Conservation (phyloP, 2,888 invertebrate species). For the Crossocerus cetratus region DNA sequence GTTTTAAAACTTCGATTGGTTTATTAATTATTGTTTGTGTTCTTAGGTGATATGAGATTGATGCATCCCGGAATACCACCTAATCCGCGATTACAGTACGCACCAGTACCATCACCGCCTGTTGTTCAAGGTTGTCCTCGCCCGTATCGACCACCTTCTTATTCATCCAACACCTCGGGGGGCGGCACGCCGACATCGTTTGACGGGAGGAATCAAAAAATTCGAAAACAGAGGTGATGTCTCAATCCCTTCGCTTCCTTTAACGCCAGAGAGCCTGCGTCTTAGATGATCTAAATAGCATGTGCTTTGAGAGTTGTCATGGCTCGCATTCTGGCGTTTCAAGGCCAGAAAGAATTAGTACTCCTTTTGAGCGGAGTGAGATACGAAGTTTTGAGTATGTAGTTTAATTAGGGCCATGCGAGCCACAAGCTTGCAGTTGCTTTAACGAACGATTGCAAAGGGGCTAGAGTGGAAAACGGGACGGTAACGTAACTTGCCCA, state of each 20-base stretch:
- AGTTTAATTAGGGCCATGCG: background rate
- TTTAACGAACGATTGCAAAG: background rate
- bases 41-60: constrained; percentile 70
- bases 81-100: constrained; percentile 72
- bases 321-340: background rate
- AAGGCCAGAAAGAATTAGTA: background rate
- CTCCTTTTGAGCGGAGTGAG: background rate
- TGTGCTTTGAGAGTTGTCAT: background rate
- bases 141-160: constrained; percentile 72
- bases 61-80: constrained; percentile 73
- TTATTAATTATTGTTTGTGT: background rate
- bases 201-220: constrained; percentile 72
- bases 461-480: background rate
- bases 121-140: constrained; percentile 73
- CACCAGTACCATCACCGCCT: constrained; percentile 73
- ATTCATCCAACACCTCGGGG: constrained; percentile 71
- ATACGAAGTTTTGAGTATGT: background rate
- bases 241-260: background rate
- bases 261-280: background rate
- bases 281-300: background rate
- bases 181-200: constrained; percentile 70
- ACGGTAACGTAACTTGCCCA: constrained; percentile 9
- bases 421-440: background rate
- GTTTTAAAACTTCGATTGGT: background rate
- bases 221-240: constrained; percentile 73